Base-by-base conservation (phyloP, 2,113 vertebrate species). In the Carassius gibelio region DNA sequence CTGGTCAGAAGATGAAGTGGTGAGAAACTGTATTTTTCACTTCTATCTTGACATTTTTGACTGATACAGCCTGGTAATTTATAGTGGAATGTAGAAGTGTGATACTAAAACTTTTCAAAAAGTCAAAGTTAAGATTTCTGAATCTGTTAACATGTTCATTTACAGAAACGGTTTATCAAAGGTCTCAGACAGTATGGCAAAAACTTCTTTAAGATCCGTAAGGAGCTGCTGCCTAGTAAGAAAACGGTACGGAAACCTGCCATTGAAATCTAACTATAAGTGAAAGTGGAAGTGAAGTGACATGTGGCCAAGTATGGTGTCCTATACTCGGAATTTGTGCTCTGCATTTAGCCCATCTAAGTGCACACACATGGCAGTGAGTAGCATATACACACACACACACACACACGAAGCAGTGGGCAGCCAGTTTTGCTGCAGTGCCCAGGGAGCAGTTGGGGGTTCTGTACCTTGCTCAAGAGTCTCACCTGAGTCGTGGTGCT, bases 1-100 rank as follows among this genome's bases (percentile, higher is more conserved):
- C 91, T 99, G 98, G 98, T 99, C 98, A 0, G 98, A 98, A 87
- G 97, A 98, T 57, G 98, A 99, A 95, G 96, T 98, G 97, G 98
- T 99, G 90, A 96, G 97, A 88, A 74, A 1, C 8, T 86, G 26
- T n/a, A 42, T 72, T 75, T 82, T 86, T 61, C 11, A 17, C 14
- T 57, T 68, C 1, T 50, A 57, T 17, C 23, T 64, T 64, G 6
- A 34, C 21, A 42, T 72, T 75, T 82, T 86, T 61, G 8, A 17
- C 14, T 57, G 6, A n/a, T 38, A 75, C n/a, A 76, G 36, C 34
- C 11, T 59, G 17, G 5, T 45, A 4, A 75, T 21, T 8, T 30
- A 14, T 71, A 48, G 45, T 48, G 45, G 45, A 48, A n/a, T 48
- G 19, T 30, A 21, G 5, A 74, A 48, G 9, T 45, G 42, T 75